Evolutionary conservation across 2,797 vertebrate species (phyloP).

Genomic region (Garrulus glandarius): DNA sequence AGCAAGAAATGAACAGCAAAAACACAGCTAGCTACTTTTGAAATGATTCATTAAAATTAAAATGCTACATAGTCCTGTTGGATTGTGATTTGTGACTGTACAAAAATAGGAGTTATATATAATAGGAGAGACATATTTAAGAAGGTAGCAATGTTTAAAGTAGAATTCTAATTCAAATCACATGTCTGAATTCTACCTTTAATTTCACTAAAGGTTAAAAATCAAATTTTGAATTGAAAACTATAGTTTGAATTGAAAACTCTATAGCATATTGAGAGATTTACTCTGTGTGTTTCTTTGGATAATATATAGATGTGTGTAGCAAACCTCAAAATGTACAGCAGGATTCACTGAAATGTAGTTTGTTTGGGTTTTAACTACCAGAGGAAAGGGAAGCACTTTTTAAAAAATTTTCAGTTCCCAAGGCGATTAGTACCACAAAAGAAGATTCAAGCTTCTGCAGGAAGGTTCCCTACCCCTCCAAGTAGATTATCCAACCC

Average conservation of each 20-base stretch:
- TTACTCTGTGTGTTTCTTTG: not conserved
- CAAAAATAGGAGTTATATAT: constrained; percentile 16
- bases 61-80: not conserved
- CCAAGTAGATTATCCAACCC: not conserved
- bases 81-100: not conserved
- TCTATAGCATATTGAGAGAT: not conserved
- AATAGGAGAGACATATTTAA: not conserved
- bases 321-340: not conserved
- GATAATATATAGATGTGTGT: not conserved
- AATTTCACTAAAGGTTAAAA: not conserved
- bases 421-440: not conserved
- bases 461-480: not conserved
- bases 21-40: constrained; percentile 2
- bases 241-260: not conserved
- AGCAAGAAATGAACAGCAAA: constrained; percentile 4
- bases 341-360: not conserved
- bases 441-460: not conserved
- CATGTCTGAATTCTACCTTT: not conserved
- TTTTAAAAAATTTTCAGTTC: not conserved
- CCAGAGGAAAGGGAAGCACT: not conserved
- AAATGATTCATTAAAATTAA: constrained; percentile 38
- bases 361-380: not conserved
- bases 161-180: not conserved
- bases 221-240: not conserved
- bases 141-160: not conserved